phyloP scores from a whole-genome alignment of 1,140 invertebrate species.

The Penaeus indicus region DNA sequence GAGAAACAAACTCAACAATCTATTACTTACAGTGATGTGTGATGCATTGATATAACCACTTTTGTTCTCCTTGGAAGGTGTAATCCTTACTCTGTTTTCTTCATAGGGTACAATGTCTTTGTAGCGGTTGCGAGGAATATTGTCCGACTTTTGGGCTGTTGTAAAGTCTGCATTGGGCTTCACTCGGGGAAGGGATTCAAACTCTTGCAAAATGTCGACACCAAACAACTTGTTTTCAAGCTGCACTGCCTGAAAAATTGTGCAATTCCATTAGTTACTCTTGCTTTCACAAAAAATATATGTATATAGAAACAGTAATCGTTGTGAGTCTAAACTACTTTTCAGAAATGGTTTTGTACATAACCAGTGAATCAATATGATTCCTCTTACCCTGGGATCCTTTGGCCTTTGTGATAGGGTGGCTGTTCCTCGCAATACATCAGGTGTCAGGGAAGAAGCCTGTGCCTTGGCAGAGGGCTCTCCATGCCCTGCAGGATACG shows the following conservation, averaged over 20 bases:
- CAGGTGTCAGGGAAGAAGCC: slow-evolving; percentile 40
- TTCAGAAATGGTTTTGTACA: neutral
- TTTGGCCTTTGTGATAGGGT: slow-evolving; percentile 15
- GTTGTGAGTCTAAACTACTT: neutral
- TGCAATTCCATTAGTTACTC: neutral
- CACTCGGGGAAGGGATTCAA: slow-evolving; percentile 87
- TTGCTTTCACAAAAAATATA: neutral
- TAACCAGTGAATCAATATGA: slow-evolving; percentile 47
- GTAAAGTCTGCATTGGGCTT: slow-evolving; percentile 79
- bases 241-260: slow-evolving; percentile 79
- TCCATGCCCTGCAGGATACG: neutral
- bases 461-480: slow-evolving; percentile 1
- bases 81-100: slow-evolving; percentile 84
- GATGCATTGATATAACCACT: slow-evolving; percentile 92
- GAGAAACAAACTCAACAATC: neutral
- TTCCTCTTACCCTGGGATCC: slow-evolving; percentile 46
- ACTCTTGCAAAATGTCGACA: slow-evolving; percentile 86
- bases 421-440: slow-evolving; percentile 49
- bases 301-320: neutral
- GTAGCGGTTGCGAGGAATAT: slow-evolving; percentile 74
- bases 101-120: slow-evolving; percentile 89
- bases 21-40: slow-evolving; percentile 79
- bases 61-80: slow-evolving; percentile 83
- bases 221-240: slow-evolving; percentile 85
- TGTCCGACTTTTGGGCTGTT: slow-evolving; percentile 78